Conservation (phyloP, 2,113 vertebrate species). For the Barbus barbus region DNA sequence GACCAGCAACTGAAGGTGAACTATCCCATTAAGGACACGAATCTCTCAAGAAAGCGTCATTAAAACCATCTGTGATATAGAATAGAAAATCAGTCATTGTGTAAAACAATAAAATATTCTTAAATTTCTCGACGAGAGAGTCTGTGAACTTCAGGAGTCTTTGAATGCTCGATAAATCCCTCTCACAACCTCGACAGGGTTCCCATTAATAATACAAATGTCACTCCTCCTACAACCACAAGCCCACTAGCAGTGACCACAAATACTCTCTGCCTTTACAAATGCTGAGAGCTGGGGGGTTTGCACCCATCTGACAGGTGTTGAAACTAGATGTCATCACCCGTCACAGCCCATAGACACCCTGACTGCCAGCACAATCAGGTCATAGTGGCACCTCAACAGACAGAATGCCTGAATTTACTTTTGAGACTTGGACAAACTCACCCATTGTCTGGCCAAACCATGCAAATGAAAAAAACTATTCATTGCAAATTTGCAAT, state of each 20-base stretch:
- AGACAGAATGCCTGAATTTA: background rate
- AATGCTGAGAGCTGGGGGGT: background rate
- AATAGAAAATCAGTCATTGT: background rate
- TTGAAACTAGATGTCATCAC: conserved; percentile 51
- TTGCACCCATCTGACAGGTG: conserved; percentile 43
- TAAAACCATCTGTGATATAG: background rate
- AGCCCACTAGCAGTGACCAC: conserved; percentile 16
- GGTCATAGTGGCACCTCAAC: background rate
- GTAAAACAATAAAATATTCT: background rate
- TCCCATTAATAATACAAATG: conserved; percentile 32
- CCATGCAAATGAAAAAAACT: background rate
- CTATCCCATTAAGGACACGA: no score
- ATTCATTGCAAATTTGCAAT: background rate
- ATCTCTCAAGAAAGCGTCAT: background rate
- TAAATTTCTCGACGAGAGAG: background rate
- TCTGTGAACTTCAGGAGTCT: background rate
- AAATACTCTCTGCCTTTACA: conserved; percentile 10
- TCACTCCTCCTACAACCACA: conserved; percentile 3
- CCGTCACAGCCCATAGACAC: background rate
- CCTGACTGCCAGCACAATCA: conserved; percentile 9
- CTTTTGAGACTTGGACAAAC: background rate
- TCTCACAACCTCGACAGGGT: background rate
- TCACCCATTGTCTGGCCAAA: background rate
- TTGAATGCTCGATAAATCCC: background rate
- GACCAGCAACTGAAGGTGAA: no score